Base-by-base conservation (phyloP, 53 echinoderm and acorn worm genomes). In the Holothuria scabra region DNA sequence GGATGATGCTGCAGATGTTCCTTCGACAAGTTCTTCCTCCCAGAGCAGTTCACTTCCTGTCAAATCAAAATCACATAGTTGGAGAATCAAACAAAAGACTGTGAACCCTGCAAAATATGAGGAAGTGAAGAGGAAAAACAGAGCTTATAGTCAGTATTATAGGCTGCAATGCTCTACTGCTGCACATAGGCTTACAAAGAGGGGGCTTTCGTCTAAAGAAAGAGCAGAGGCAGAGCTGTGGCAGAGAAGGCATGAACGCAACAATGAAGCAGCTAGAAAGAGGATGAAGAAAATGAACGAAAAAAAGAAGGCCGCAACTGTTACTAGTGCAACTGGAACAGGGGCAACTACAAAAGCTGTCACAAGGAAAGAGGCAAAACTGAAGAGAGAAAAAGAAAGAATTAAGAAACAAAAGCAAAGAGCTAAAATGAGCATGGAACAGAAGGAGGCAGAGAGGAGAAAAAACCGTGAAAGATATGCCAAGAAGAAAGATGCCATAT, bases 321-420 rank as follows among this genome's bases (percentile, higher is more conserved):
- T 28, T 48, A 48, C 48, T 48, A 48, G 48, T 48, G 48, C 48
- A 48, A 48, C 52, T 30, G 35, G 32, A 67, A 67, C 31, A 67
- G 2, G 28, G 14, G 66, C 66, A 66, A 19, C 29, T 19, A 66
- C 30, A 19, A 34, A 30, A 67, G 26, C 32, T 12, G 31, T 30
- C 1, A 67, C 67, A 30, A 67, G 35, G 14, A 67, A 67, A 35
- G 67, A 67, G 30, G 35, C 31, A 20, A 19, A 67, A 7, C 12
- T 33, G 14, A 67, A 21, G 67, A 67, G 35, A 66, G 30, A 66
- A 19, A 67, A 67, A 14, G 26, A 25, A 67, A 67, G 67, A 35
- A 67, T 67, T 35, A 67, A 34, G 35, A 67, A 67, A 30, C 67
- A 67, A 34, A 34, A 67, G 16, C 67, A 67, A 30, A 34, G 67